Conservation (phyloP, 2,797 vertebrate species). For the Chloroceryle amazona region DNA sequence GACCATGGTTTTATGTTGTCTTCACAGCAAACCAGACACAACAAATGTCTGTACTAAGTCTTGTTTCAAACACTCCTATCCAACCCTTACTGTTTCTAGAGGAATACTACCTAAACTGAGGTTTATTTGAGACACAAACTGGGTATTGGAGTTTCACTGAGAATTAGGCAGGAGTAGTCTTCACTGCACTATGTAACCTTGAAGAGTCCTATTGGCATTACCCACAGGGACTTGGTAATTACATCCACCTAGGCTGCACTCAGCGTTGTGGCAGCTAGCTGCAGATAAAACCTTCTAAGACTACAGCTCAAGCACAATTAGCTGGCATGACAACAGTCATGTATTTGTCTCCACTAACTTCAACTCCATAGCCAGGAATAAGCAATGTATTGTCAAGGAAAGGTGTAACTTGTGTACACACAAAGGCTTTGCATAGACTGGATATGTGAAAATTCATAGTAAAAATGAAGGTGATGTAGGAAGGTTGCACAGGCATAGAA, state of each 20-base stretch:
- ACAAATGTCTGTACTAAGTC: not conserved
- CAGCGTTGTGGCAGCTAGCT: slow-evolving; percentile 22
- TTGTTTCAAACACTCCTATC: not conserved
- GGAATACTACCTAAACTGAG: not conserved
- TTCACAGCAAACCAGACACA: not conserved
- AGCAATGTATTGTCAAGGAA: not conserved
- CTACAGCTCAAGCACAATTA: not conserved
- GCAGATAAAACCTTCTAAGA: slow-evolving; percentile 56
- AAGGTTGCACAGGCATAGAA: not conserved
- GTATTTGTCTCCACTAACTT: not conserved
- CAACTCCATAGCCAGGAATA: not conserved
- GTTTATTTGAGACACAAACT: not conserved
- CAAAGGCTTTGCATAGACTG: not conserved
- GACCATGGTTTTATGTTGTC: not conserved
- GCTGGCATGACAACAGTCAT: not conserved
- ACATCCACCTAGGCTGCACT: not conserved
- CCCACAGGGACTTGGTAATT: not conserved
- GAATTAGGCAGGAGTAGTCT: not conserved
- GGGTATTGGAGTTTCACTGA: rapidly evolving
- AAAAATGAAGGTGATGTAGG: not conserved
- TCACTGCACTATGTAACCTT: not conserved
- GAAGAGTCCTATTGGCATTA: slow-evolving; percentile 21
- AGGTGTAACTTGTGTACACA: not conserved
- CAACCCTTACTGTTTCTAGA: not conserved
- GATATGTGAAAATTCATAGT: not conserved